Conservation (phyloP, 2,797 vertebrate species). For the Merluccius polli region DNA sequence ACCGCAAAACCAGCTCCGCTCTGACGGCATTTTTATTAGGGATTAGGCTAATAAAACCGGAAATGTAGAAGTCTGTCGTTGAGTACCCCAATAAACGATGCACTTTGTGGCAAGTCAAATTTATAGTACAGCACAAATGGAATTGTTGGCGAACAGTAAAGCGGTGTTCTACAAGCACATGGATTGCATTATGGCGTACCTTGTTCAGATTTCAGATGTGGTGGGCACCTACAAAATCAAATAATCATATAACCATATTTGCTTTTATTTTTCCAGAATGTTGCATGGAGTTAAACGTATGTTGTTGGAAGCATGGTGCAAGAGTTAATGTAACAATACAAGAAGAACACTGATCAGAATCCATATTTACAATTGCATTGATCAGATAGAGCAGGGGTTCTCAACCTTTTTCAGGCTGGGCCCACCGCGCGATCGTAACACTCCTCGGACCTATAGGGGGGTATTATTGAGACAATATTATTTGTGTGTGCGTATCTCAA, state of each 20-base stretch:
- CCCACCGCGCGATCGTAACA: too few species aligned
- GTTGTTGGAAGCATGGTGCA: too few species aligned
- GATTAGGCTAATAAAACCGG: constrained; percentile 45
- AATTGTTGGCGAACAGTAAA: not conserved
- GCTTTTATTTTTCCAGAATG: too few species aligned
- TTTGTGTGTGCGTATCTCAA: too few species aligned
- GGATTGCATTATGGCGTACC: not conserved
- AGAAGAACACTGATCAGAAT: not conserved
- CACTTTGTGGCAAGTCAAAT: not conserved
- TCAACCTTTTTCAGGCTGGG: too few species aligned
- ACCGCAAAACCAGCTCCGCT: constrained; percentile 46
- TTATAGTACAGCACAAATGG: not conserved
- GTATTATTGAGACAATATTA: too few species aligned
- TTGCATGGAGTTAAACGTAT: too few species aligned
- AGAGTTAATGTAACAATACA: not conserved
- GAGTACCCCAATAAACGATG: constrained; percentile 23
- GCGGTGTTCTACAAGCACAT: not conserved
- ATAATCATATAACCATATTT: too few species aligned
- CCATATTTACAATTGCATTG: not conserved
- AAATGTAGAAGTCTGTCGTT: constrained; percentile 49
- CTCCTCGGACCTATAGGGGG: too few species aligned
- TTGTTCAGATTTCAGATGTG: not conserved
- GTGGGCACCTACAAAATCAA: too few species aligned
- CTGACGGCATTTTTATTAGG: constrained; percentile 67
- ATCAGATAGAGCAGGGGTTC: too few species aligned